Evolutionary conservation across 2,797 vertebrate genomes (phyloP), one percentile per base, ranked within the genome.

Genomic region (Coregonus ussuriensis): DNA sequence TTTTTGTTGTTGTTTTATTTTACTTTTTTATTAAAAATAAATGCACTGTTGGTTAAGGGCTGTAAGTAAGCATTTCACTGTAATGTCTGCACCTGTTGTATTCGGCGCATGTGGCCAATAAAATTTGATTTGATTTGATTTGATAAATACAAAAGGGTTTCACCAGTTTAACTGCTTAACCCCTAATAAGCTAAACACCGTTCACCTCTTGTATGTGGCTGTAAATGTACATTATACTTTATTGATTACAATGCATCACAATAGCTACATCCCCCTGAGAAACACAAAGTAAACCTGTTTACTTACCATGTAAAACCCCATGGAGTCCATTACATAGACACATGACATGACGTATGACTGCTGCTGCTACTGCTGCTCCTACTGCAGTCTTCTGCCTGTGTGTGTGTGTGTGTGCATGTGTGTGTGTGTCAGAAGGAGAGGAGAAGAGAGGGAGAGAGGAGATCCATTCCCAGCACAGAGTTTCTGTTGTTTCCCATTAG

Each of bases 401-500:
- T 74, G 15, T 62, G 31, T 62, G 25, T 25, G 25, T 25, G 25
- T 25, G 25, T 25, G 25, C 31, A 33, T 3, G 31, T 33, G 31
- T 33, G 31, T 52, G 56, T 56, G 33, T 72, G 69, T 29, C 72
- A 56, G 15, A 69, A 47, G 59, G 37, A 21, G 66, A n/a, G 79
- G 21, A 77, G 62, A 56, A 72, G 35, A 74, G 72, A 72, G 52
- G 21, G 71, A 29, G 68, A 52, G 67, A 54, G 54, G 71, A 79
- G 73, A 71, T 82, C 73, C 77, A 79, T 83, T 75, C 62, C 69
- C 81, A 83, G 59, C 81, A 81, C 82, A 80, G 86, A 86, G 84
- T 90, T 88, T 88, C 70, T 84, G 83, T 89, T 91, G 88, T 88
- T 91, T 91, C 90, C 89, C 79, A 85, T 88, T 91, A 85, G 80